Evolutionary conservation across 2,113 vertebrate species (phyloP).

Genomic region (Panthera tigris): DNA sequence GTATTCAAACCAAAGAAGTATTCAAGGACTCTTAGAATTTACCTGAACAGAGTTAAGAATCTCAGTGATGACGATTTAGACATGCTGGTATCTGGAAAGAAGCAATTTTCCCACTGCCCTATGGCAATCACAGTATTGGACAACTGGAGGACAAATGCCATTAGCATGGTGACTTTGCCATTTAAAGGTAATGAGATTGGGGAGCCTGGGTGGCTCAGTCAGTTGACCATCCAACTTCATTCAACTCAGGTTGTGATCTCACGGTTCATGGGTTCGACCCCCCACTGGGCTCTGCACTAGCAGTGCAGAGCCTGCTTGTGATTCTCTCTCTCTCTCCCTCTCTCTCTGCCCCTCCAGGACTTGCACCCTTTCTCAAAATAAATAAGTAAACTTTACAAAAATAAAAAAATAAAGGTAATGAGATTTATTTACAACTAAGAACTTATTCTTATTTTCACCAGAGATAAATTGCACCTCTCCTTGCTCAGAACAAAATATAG

Average conservation of each 20-base stretch:
- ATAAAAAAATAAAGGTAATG: not conserved
- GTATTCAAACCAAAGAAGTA: not conserved
- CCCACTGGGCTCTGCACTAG: no score
- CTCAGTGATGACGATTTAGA: not conserved
- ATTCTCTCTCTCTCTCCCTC: no score
- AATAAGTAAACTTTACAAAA: no score
- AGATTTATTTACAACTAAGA: constrained; percentile 36
- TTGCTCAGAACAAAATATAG: not conserved
- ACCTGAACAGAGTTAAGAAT: not conserved
- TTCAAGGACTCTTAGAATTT: not conserved
- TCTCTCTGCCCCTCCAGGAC: no score
- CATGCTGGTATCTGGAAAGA: not conserved
- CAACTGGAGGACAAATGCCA: not conserved
- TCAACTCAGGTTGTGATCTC: no score
- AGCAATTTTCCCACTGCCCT: not conserved
- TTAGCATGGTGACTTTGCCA: not conserved
- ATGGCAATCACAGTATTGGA: no score
- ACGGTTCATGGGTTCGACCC: no score
- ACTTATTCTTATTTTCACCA: constrained; percentile 27
- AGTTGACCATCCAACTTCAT: no score
- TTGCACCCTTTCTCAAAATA: no score
- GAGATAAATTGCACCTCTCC: constrained; percentile 20
- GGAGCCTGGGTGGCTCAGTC: no score
- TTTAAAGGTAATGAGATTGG: constrained; percentile 29
- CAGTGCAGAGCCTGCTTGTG: no score